Base-by-base conservation (phyloP, 2,888 invertebrate species). In the Tryphoninae sp. region DNA sequence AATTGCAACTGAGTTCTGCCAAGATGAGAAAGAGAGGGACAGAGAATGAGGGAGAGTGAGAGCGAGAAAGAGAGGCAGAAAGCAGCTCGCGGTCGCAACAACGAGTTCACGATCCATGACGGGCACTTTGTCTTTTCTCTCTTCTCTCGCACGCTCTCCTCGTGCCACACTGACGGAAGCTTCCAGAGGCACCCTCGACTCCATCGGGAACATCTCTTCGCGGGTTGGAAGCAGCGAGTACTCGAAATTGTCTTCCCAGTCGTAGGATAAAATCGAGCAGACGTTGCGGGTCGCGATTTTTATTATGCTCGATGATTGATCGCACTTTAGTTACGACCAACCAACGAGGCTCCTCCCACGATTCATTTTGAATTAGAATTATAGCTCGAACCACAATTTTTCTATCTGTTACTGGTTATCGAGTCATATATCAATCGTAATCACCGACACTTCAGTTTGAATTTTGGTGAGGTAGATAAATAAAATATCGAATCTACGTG, bases 91-190 rank as follows among this genome's bases (percentile, higher is more conserved):
- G 80, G 77, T 65, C 83, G 81, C 79, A 75, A 81, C 81, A 78
- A 84, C 83, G 84, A 83, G 86, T 87, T 88, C 87, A 87, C 86
- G 87, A 87, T 87, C 86, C 86, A 78, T 85, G 80, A 86, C 84
- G 84, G 84, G 85, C 85, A 86, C 80, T 87, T 88, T 86, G 86
- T 88, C 88, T 88, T 86, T 82, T 75, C 78, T 71, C 75, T 75
- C 64, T 61, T 68, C 81, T 78, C 69, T 51, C 78, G 65, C 61
- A 23, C 51, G 53, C 59, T 51, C 26, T 53, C 33, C 53, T 67
- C 42, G 42, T 61, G 67, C 67, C 69, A 64, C 55, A 74, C 26
- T n/a, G 9, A 59, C 40, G 75, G 64, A 71, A 59, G 64, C 49
- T 73, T 53, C 51, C 61, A 16, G 55, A 13, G 45, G 40, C 2